These are phyloP conservation scores for Cyanoderma ruficeps DNA, from an alignment of 2,113 vertebrate species.

Conservation along the genomic window DNA sequence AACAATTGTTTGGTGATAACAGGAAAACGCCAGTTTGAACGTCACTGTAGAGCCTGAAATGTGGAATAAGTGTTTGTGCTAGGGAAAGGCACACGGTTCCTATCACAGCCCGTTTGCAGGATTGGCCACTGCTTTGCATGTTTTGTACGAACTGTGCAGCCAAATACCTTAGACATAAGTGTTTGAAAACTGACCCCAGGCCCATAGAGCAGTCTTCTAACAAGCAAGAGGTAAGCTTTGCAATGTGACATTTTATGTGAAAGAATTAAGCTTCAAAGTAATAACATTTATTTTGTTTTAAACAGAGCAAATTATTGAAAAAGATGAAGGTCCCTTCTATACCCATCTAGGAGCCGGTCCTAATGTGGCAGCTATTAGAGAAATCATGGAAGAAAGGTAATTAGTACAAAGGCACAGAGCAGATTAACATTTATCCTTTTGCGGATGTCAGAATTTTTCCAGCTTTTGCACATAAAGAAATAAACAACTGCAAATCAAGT, in stretches of 20 bases:
- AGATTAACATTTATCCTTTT: constrained; percentile 74
- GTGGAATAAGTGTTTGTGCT: not conserved
- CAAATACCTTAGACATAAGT: not conserved
- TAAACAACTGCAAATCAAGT: constrained; percentile 73
- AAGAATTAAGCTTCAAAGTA: constrained; percentile 69
- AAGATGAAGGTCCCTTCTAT: constrained; percentile 99
- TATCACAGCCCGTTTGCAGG: not conserved
- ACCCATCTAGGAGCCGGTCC: constrained; percentile 96
- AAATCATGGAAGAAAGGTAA: constrained; percentile 96
- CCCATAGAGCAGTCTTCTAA: not conserved
- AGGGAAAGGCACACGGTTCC: not conserved
- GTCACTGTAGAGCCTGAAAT: not conserved
- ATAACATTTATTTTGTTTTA: constrained; percentile 79
- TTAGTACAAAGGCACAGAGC: constrained; percentile 75
- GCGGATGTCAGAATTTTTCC: constrained; percentile 73
- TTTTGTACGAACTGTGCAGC: not conserved
- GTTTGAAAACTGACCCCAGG: not conserved
- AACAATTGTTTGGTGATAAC: constrained; percentile 11
- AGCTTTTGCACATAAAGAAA: constrained; percentile 72
- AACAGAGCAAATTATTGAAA: constrained; percentile 98
- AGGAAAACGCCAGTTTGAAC: constrained; percentile 8
- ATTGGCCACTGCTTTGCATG: constrained; percentile 1
- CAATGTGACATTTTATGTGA: constrained; percentile 67
- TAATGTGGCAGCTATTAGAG: constrained; percentile 90
- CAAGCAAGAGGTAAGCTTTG: constrained; percentile 49